phyloP scores from a whole-genome alignment of 2,888 invertebrate genomes.

The Drosophila yooni region DNA sequence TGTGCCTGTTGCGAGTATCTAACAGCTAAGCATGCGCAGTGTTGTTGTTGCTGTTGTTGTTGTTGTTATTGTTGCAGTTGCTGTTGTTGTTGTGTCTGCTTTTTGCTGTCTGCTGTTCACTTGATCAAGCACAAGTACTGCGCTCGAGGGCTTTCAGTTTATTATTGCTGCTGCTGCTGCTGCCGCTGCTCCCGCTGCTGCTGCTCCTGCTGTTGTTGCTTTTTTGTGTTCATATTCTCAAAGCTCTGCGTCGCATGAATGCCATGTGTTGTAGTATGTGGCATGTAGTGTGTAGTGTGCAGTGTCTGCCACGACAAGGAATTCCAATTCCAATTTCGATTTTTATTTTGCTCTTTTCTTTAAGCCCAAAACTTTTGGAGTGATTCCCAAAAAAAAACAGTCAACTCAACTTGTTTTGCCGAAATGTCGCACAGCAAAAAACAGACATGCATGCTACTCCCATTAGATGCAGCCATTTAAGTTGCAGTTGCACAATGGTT shows the following conservation, averaged over 20 bases:
- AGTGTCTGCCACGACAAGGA: slow-evolving; percentile 52
- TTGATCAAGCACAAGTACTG: slow-evolving; percentile 73
- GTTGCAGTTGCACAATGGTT: slow-evolving; percentile 19
- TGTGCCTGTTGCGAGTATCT: slow-evolving; percentile 54
- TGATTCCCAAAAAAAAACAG: slow-evolving; percentile 29
- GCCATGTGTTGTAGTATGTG: slow-evolving; percentile 62
- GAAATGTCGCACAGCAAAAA: slow-evolving; percentile 39
- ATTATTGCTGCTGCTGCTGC: slow-evolving; percentile 11
- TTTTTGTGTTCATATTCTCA: background rate
- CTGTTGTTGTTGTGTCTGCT: slow-evolving; percentile 44
- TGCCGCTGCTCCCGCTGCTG: slow-evolving; percentile 6
- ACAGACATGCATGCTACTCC: slow-evolving; percentile 32
- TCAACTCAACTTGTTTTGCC: slow-evolving; percentile 26
- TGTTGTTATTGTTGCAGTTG: slow-evolving; percentile 22
- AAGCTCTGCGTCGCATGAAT: slow-evolving; percentile 24
- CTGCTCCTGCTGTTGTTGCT: slow-evolving; percentile 15
- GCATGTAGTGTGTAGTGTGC: slow-evolving; percentile 49
- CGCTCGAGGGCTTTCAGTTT: slow-evolving; percentile 10
- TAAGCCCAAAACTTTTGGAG: slow-evolving; percentile 11
- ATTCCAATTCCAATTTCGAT: slow-evolving; percentile 64
- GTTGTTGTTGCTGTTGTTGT: slow-evolving; percentile 27
- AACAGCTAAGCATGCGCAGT: slow-evolving; percentile 72
- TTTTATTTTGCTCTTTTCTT: slow-evolving; percentile 14
- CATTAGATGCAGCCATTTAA: slow-evolving; percentile 28
- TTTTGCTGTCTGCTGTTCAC: slow-evolving; percentile 71